These are phyloP conservation scores for Conger conger DNA, from an alignment of 2,113 vertebrate genomes.

Conservation along the genomic window DNA sequence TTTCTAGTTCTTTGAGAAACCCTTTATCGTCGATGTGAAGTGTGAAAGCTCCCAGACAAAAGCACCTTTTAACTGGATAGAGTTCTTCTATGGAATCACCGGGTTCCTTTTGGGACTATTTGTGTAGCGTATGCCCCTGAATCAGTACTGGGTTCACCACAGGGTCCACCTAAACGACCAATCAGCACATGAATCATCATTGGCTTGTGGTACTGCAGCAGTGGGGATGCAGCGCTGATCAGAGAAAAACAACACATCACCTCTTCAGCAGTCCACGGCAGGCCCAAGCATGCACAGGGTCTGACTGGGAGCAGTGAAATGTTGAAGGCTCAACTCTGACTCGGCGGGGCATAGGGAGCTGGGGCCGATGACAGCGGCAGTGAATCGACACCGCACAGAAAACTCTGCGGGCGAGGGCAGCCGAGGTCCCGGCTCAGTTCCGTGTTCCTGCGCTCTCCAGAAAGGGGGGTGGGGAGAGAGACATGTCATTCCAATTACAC, in stretches of 20 bases:
- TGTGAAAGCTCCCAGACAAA: no score
- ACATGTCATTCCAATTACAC: conserved; percentile 22
- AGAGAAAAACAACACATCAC: neutral
- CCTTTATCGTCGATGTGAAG: no score
- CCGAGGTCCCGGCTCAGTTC: neutral
- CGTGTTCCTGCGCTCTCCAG: neutral
- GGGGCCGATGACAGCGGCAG: conserved; percentile 36
- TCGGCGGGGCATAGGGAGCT: neutral
- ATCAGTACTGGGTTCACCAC: neutral
- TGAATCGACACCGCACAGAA: conserved; percentile 30
- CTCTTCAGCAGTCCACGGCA: neutral
- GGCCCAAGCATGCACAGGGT: neutral
- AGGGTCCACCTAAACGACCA: neutral
- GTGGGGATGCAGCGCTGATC: neutral
- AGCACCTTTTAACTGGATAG: no score
- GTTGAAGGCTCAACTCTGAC: neutral
- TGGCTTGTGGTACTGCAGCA: neutral
- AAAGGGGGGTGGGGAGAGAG: conserved; percentile 14
- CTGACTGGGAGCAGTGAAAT: neutral
- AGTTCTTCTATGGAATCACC: no score
- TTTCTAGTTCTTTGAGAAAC: no score
- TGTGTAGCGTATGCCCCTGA: neutral
- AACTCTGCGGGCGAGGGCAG: neutral
- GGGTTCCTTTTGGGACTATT: no score
- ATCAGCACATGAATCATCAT: neutral